These are phyloP conservation scores for Lymantria monacha DNA, from an alignment of 2,888 invertebrate genomes.

Conservation along the genomic window DNA sequence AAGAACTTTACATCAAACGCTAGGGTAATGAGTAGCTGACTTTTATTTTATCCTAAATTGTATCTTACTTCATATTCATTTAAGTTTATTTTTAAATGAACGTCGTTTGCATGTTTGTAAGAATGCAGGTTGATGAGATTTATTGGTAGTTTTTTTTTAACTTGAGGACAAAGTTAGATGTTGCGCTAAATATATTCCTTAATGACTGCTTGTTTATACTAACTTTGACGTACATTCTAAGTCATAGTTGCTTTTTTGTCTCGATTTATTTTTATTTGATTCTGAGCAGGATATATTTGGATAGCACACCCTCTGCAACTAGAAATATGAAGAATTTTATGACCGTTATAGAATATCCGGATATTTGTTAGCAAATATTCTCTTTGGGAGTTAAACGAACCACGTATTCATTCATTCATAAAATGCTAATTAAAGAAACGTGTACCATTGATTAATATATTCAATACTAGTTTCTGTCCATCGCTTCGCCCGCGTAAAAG, in stretches of 20 bases:
- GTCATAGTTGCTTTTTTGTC: slow-evolving; percentile 30
- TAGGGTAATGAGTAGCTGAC: slow-evolving; percentile 48
- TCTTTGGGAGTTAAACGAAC: slow-evolving; percentile 6
- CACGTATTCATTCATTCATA: not conserved
- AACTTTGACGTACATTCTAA: slow-evolving; percentile 50
- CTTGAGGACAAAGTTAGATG: slow-evolving; percentile 66
- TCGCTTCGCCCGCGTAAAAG: no score
- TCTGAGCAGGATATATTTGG: slow-evolving; percentile 32
- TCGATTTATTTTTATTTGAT: slow-evolving; percentile 35
- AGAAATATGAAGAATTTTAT: slow-evolving; percentile 18
- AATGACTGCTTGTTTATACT: slow-evolving; percentile 57
- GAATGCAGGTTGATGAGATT: slow-evolving; percentile 39
- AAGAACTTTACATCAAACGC: slow-evolving; percentile 71
- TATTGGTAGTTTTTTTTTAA: slow-evolving; percentile 51
- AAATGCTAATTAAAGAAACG: slow-evolving; percentile 11
- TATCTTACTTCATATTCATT: slow-evolving; percentile 25
- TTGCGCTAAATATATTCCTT: slow-evolving; percentile 50
- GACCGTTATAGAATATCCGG: slow-evolving; percentile 23
- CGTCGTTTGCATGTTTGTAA: slow-evolving; percentile 9
- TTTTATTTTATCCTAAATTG: slow-evolving; percentile 19
- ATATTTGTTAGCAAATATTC: slow-evolving; percentile 18
- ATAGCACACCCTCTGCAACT: slow-evolving; percentile 12
- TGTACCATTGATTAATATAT: no score
- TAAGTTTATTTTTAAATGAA: slow-evolving; percentile 42
- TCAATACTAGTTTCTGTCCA: no score